Evolutionary conservation across 1,140 invertebrate species (phyloP), one percentile per base, ranked within the genome.

Genomic region (Drosophila sp.): DNA sequence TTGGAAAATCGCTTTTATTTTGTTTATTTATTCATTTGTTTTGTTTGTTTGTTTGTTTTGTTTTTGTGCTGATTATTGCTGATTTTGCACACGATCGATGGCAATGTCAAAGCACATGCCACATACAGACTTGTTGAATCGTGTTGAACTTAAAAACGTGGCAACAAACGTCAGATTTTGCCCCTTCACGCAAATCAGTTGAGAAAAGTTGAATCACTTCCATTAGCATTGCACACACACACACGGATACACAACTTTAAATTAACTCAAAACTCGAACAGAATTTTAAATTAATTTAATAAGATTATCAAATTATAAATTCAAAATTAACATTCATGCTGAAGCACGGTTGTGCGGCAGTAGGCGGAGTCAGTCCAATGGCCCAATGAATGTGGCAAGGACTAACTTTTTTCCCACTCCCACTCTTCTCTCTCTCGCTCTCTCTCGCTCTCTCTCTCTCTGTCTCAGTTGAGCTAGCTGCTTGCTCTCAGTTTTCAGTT

Each of bases 281-380:
- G 83, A 87, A 87, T 87, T 87, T 87, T 64, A 83, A 87, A 87
- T 87, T 89, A 87, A 87, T 87, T 87, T 89, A 89, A 89, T 87
- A 83, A 80, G 83, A 87, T 87, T 87, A 87, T 89, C 83, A 87
- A 87, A 87, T 87, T 87, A 87, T 76, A 74, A 89, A 87, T 87
- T 87, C 83, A 89, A 87, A 87, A 87, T 87, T 87, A 87, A 83
- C 80, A 87, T 87, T 89, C 84, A 87, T 79, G 68, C 27, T 30
- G 57, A 44, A 32, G 8, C 25, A 29, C 5, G 40, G 56, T 4
- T 11, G 2, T 38, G 11, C 11, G 27, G n/a, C 5, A 7, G 56
- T 23, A 30, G 41, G 1, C 17, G 29, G 4, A 38, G 29, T 60
- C 10, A 44, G 38, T 10, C 30, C 25, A 30, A 23, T 63, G 68